Conservation (phyloP, 2,113 vertebrate genomes). For the Microtus pennsylvanicus region DNA sequence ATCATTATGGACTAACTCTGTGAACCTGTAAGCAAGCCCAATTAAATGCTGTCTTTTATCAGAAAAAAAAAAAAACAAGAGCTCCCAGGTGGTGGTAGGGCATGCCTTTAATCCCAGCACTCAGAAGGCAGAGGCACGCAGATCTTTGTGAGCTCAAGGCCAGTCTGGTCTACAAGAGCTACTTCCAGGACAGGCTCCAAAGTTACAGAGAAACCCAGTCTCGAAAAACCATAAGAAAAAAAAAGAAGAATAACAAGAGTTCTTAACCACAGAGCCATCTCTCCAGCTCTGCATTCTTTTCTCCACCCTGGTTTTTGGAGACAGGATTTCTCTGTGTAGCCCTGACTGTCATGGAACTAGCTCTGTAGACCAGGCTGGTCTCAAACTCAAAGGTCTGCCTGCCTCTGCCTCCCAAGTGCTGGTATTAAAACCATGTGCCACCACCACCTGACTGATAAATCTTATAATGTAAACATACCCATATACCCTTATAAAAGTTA, state of each 20-base stretch:
- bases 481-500: no score
- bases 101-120: no score
- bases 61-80: no score
- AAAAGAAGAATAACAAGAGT: background rate
- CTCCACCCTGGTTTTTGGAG: background rate
- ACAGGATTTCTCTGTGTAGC: background rate
- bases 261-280: background rate
- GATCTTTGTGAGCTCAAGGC: no score
- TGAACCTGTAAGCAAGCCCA: no score
- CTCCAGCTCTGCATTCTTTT: background rate
- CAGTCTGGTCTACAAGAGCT: no score
- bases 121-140: no score
- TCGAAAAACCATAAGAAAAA: no score
- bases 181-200: no score
- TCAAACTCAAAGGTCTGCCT: background rate
- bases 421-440: background rate
- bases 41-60: no score
- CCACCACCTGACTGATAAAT: background rate
- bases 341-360: background rate
- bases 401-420: background rate
- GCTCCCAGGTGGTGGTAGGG: accelerated
- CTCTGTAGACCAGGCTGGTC: background rate
- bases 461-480: background rate
- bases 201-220: no score
- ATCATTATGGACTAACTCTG: no score